Evolutionary conservation across 2,888 invertebrate genomes (phyloP).

Genomic region (Thysanoteuthis rhombus): DNA sequence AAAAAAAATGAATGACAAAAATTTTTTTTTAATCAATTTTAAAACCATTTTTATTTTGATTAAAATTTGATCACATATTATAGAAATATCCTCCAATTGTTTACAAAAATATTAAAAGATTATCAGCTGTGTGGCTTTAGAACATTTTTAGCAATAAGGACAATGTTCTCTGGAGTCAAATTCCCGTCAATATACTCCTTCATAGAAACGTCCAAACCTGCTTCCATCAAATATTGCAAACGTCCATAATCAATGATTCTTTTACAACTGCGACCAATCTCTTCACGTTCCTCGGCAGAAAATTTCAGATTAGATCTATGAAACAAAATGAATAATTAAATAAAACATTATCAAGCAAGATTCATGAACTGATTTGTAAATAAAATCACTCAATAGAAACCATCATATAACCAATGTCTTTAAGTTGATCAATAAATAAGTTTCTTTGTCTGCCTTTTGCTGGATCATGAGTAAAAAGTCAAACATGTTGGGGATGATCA

Average conservation of each 20-base stretch:
- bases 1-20: neutral
- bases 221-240: constrained; percentile 73
- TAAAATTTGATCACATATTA: neutral
- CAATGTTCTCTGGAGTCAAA: constrained; percentile 83
- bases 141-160: constrained; percentile 74
- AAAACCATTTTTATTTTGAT: neutral
- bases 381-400: no score
- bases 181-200: constrained; percentile 75
- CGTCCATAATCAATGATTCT: constrained; percentile 82
- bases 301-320: constrained; percentile 42
- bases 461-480: no score
- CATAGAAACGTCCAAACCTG: constrained; percentile 75
- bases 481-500: no score
- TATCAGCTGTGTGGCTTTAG: neutral
- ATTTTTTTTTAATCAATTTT: no score
- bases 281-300: constrained; percentile 71
- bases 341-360: neutral
- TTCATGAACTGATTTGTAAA: neutral
- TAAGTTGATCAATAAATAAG: no score
- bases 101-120: neutral
- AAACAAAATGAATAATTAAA: neutral
- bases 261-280: constrained; percentile 80
- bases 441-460: no score
- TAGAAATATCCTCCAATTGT: neutral
- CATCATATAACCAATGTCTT: no score